Conservation (phyloP, 2,888 invertebrate species). For the Acronicta aceris region DNA sequence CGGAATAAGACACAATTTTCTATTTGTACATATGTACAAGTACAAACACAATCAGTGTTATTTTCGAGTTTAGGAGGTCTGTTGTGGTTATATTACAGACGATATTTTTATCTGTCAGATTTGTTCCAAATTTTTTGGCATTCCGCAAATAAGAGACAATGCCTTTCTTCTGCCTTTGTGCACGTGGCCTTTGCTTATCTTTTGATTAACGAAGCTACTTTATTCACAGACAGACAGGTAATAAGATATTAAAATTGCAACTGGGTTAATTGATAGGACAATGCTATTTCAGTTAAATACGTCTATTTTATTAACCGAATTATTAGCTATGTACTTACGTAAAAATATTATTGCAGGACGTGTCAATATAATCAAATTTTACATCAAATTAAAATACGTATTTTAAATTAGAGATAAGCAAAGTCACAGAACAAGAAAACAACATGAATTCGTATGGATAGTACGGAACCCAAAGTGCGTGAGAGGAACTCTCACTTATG, state of each 20-base stretch:
- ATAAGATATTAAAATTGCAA: neutral
- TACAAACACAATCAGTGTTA: neutral
- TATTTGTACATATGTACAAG: conserved; percentile 1
- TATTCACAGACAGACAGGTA: conserved; percentile 1
- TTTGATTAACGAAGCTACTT: conserved; percentile 1
- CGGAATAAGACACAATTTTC: conserved; percentile 18
- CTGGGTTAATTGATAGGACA: neutral
- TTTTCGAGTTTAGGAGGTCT: conserved; percentile 1
- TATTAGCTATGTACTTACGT: too few species aligned
- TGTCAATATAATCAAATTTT: neutral
- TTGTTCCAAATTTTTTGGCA: conserved; percentile 17
- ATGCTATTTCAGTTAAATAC: neutral
- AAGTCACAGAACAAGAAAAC: neutral
- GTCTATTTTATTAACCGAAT: too few species aligned
- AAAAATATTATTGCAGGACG: neutral
- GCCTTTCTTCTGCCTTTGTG: neutral
- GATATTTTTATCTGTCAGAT: conserved; percentile 6
- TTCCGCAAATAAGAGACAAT: neutral
- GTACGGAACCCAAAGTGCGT: conserved; percentile 17
- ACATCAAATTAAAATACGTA: too few species aligned
- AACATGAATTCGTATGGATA: neutral
- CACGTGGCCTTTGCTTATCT: conserved; percentile 1
- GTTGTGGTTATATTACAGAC: neutral
- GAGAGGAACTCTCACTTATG: conserved; percentile 19
- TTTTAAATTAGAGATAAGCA: too few species aligned